A percentile compares a stretch with the other conserved stretches of the same genome.
Evolutionary conservation across 2,113 vertebrate genomes (phyloP).

Genomic region (Plecotus auritus): DNA sequence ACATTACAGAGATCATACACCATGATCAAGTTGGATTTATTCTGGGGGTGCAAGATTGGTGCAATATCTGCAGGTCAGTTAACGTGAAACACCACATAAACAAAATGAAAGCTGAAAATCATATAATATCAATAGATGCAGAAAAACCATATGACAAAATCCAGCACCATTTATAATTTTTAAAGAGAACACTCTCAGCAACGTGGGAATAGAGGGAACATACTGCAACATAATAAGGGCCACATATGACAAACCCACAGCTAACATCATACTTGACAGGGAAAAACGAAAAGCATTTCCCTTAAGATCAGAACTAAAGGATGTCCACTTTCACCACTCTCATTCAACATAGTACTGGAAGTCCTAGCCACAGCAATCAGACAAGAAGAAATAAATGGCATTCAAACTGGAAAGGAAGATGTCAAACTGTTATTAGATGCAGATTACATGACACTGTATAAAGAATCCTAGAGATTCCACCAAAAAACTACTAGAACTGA

Average conservation of each 20-base stretch:
- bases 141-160: not conserved
- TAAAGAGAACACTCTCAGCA: not conserved
- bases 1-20: not conserved
- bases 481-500: too few relatives aligned
- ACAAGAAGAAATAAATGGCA: too few relatives aligned
- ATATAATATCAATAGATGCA: not conserved
- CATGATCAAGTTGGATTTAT: not conserved
- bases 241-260: not conserved
- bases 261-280: not conserved
- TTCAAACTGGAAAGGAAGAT: too few relatives aligned
- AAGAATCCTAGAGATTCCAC: too few relatives aligned
- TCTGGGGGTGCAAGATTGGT: not conserved
- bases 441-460: too few relatives aligned
- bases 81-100: not conserved
- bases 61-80: not conserved
- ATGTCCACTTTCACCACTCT: not conserved
- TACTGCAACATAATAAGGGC: not conserved
- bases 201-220: not conserved
- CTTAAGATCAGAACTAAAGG: not conserved
- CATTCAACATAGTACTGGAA: too few relatives aligned
- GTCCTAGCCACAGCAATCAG: too few relatives aligned
- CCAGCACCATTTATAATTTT: not conserved
- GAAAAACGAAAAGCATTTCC: not conserved
- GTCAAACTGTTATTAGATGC: too few relatives aligned
- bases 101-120: not conserved